Evolutionary conservation across 2,113 vertebrate genomes (phyloP).

Genomic region (Gymnobelideus leadbeateri): DNA sequence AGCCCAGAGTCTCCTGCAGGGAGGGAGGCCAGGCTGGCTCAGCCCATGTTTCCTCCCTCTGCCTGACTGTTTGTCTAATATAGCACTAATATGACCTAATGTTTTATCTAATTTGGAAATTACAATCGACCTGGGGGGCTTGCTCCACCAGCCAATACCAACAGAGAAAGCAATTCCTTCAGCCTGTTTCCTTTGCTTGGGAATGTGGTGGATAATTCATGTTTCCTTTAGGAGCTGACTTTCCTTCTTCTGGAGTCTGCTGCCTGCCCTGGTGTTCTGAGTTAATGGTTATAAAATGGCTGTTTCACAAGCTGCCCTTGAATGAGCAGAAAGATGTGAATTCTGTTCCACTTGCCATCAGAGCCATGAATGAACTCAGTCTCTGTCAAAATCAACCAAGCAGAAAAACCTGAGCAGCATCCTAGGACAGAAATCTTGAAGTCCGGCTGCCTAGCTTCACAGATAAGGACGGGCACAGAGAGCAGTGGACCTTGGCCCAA

Average conservation of each 20-base stretch:
- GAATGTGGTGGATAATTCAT: conserved; percentile 82
- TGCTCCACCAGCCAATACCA: conserved; percentile 81
- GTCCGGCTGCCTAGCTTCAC: not conserved
- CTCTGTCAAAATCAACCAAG: not conserved
- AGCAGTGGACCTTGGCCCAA: no score
- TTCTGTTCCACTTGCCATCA: not conserved
- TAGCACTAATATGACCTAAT: conserved; percentile 83
- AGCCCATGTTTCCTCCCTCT: conserved; percentile 53
- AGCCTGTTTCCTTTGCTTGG: conserved; percentile 82
- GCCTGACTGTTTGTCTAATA: conserved; percentile 82
- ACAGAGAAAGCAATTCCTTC: conserved; percentile 80
- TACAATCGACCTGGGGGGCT: conserved; percentile 79
- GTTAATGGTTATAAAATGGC: conserved; percentile 71
- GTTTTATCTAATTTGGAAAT: conserved; percentile 84
- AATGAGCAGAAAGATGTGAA: not conserved
- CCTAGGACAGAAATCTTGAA: not conserved
- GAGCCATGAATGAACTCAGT: not conserved
- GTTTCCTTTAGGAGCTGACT: conserved; percentile 82
- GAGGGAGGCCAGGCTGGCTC: conserved; percentile 3
- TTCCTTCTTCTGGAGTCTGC: conserved; percentile 80
- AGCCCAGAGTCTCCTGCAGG: not conserved
- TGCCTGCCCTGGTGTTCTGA: conserved; percentile 73
- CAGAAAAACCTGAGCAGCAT: not conserved
- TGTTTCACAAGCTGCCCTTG: conserved; percentile 44
- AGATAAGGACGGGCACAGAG: not conserved